Evolutionary conservation across 1,140 invertebrate genomes (phyloP).

Genomic region (Drosophila teissieri): DNA sequence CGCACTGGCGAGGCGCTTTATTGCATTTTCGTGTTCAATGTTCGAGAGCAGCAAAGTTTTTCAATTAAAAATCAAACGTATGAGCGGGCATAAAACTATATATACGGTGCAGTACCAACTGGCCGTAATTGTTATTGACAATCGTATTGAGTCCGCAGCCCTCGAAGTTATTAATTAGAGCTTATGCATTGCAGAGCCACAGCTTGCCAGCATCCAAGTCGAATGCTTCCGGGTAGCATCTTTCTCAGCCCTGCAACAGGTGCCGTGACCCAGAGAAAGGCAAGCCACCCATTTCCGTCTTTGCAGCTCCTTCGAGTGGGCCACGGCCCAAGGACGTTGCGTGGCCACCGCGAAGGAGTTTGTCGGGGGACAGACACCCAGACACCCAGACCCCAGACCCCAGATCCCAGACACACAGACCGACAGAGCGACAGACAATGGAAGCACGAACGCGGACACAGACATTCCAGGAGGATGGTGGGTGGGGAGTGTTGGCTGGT

Average conservation of each 20-base stretch:
- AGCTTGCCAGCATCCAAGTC: no score
- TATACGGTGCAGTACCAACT: not conserved
- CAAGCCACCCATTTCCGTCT: not conserved
- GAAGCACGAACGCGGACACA: slow-evolving; percentile 14
- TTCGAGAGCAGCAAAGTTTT: slow-evolving; percentile 56
- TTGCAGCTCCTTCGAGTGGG: not conserved
- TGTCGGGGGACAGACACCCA: slow-evolving; percentile 15
- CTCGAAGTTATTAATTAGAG: slow-evolving; percentile 1
- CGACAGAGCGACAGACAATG: slow-evolving; percentile 30
- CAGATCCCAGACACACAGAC: slow-evolving; percentile 18
- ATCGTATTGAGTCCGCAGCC: slow-evolving; percentile 22
- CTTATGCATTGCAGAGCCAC: not conserved
- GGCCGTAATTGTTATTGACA: slow-evolving; percentile 52
- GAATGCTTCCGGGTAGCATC: not conserved
- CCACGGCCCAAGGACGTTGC: slow-evolving; percentile 51
- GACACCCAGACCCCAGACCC: slow-evolving; percentile 17
- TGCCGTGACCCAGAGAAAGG: slow-evolving; percentile 31
- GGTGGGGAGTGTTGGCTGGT: not conserved
- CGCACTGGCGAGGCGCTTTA: slow-evolving; percentile 12
- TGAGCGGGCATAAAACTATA: slow-evolving; percentile 21
- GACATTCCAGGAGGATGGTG: slow-evolving; percentile 2
- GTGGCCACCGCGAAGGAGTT: slow-evolving; percentile 59
- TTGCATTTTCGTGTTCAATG: slow-evolving; percentile 56
- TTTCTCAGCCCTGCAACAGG: slow-evolving; percentile 25
- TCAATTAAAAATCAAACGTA: slow-evolving; percentile 61